Evolutionary conservation across 2,888 invertebrate genomes (phyloP).

Genomic region (Ellobium chinense): DNA sequence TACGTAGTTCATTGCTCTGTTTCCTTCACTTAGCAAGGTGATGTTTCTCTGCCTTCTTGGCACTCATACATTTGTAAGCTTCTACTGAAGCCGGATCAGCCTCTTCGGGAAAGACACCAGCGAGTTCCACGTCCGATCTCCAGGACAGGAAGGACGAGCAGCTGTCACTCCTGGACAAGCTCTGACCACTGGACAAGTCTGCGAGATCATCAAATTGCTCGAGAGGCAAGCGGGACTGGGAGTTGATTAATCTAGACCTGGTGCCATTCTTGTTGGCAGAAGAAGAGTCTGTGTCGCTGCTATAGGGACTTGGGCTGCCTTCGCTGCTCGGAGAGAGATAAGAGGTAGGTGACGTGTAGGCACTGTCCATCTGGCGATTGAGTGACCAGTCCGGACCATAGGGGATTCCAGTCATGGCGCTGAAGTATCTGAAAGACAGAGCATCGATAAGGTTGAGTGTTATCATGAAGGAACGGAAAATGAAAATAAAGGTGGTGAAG

Average conservation of each 20-base stretch:
- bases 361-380: constrained; percentile 11
- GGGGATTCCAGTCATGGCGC: constrained; percentile 34
- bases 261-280: background rate
- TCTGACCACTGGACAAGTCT: background rate
- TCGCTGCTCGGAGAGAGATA: constrained; percentile 6
- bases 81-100: constrained; percentile 2
- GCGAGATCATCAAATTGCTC: background rate
- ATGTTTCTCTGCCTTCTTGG: too few species aligned
- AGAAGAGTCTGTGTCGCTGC: constrained; percentile 7
- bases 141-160: constrained; percentile 41
- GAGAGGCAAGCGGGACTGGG: background rate
- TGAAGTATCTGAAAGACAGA: too few species aligned
- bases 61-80: background rate
- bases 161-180: constrained; percentile 34
- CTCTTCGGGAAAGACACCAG: constrained; percentile 30
- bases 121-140: constrained; percentile 33
- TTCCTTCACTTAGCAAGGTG: too few species aligned
- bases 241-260: constrained; percentile 14
- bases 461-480: too few species aligned
- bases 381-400: constrained; percentile 20
- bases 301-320: constrained; percentile 14
- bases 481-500: too few species aligned
- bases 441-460: too few species aligned
- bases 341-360: constrained; percentile 23
- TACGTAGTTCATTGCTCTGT: too few species aligned